Percentiles rank a stretch among this genome's conserved stretches.
phyloP scores from a whole-genome alignment of 1,140 invertebrate species.

The Belonocnema kinseyi region DNA sequence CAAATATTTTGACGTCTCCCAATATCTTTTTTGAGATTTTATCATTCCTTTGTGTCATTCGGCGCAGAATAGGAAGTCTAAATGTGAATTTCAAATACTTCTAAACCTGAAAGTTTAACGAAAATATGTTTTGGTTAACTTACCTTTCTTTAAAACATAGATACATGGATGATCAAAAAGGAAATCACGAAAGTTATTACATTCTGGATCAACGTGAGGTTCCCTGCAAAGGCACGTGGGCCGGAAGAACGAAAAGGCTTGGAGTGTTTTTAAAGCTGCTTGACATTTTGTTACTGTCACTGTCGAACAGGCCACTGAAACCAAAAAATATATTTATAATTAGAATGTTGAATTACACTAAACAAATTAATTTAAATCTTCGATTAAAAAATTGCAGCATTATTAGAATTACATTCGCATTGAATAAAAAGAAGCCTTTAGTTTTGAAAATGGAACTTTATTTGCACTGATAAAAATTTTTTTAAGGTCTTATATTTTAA shows the following conservation, averaged over 20 bases:
- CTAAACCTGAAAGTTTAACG: background rate
- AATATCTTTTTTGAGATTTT: too few species aligned
- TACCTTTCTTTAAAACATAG: slow-evolving; percentile 91
- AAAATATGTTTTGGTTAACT: slow-evolving; percentile 52
- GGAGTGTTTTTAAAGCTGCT: slow-evolving; percentile 88
- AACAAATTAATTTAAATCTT: background rate
- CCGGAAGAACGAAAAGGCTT: slow-evolving; percentile 93
- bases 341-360: background rate
- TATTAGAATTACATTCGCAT: background rate
- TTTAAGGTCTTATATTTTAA: too few species aligned
- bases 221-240: slow-evolving; percentile 93
- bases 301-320: slow-evolving; percentile 93
- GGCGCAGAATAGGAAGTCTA: too few species aligned
- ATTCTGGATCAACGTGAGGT: slow-evolving; percentile 91
- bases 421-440: slow-evolving; percentile 33
- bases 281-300: slow-evolving; percentile 94
- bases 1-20: too few species aligned
- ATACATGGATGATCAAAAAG: slow-evolving; percentile 94
- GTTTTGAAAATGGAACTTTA: slow-evolving; percentile 32
- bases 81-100: too few species aligned
- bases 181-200: slow-evolving; percentile 93
- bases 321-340: background rate
- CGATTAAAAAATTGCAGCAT: background rate
- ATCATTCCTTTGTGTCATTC: too few species aligned
- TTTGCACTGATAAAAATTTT: background rate